Base-by-base conservation (phyloP, 2,113 vertebrate species). In the Dicerorhinus sumatrensis region DNA sequence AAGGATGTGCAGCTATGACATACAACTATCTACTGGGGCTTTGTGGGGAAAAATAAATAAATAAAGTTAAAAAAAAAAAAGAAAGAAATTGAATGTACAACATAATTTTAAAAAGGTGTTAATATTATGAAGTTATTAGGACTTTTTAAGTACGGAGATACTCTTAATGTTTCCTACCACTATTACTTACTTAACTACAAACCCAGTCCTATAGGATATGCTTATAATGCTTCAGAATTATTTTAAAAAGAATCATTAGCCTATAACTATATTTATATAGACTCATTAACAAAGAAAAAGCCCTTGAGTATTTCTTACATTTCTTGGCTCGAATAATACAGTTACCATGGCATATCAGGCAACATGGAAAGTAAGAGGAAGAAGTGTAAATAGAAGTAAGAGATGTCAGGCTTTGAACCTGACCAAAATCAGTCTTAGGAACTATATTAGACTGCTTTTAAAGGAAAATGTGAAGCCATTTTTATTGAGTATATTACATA, bases 401-500 rank as follows among this genome's bases (percentile, higher is more conserved):
- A 81, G 3, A 89, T 69, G 79, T 86, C 31, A 87, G 67, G 7
- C 80, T 90, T 95, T 87, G 14, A 97, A 84, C 12, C 33, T 65
- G 20, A 87, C 17, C 58, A 94, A 96, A 94, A 62, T 88, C 36
- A 81, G 16, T 91, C 60, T 97, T 62, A 96, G 51, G 23, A 75
- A 86, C 14, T 42, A 20, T 56, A 80, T 65, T 79, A 92, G 9
- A 51, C n/a, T 65, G 16, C 5, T 90, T 76, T 81, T 65, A 89
- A 69, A 75, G 46, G 5, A 91, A 95, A 87, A 88, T 67, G 21
- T 31, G 86, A 88, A 89, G 21, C 39, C 2, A 58, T 48, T 54
- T 97, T 94, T 85, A 91, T 23, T 89, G 51, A 39, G 76, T 92
- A 27, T 33, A 94, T 88, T 82, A 86, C 97, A 98, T 99, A 99